Conservation (phyloP, 2,113 vertebrate species). For the Patagioenas fasciata region DNA sequence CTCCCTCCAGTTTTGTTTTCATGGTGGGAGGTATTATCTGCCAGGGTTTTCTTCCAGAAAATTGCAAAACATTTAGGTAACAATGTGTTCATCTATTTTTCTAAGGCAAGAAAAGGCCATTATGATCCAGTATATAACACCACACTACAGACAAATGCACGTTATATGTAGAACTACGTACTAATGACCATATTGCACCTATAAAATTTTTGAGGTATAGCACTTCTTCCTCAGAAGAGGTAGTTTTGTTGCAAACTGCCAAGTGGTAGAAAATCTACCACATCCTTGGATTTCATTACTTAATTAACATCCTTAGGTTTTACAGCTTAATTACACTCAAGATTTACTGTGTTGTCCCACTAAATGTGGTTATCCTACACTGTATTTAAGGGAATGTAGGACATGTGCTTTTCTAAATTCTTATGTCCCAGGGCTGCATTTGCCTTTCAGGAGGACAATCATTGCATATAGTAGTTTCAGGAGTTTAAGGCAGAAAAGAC, state of each 20-base stretch:
- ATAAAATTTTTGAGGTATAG: not conserved
- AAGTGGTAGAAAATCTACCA: not conserved
- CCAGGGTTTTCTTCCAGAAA: not conserved
- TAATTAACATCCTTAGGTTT: constrained; percentile 47
- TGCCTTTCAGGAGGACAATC: not conserved
- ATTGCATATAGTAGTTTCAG: not conserved
- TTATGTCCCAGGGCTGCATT: not conserved
- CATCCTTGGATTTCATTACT: constrained; percentile 9
- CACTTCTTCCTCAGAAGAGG: not conserved
- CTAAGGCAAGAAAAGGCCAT: not conserved
- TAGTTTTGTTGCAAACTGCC: not conserved
- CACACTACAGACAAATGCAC: not conserved
- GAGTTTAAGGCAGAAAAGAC: not conserved
- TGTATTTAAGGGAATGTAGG: constrained; percentile 41
- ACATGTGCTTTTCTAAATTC: not conserved
- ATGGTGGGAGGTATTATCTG: constrained; percentile 22
- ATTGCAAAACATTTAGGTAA: not conserved
- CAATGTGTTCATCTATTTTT: not conserved
- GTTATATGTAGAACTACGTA: not conserved
- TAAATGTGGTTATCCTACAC: constrained; percentile 16
- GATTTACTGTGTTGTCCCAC: constrained; percentile 7
- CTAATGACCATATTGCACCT: not conserved
- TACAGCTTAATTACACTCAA: constrained; percentile 36
- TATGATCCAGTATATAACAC: not conserved
- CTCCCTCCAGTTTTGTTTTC: constrained; percentile 42